phyloP scores from a whole-genome alignment of 2,113 vertebrate species.

The Hyaena hyaena region DNA sequence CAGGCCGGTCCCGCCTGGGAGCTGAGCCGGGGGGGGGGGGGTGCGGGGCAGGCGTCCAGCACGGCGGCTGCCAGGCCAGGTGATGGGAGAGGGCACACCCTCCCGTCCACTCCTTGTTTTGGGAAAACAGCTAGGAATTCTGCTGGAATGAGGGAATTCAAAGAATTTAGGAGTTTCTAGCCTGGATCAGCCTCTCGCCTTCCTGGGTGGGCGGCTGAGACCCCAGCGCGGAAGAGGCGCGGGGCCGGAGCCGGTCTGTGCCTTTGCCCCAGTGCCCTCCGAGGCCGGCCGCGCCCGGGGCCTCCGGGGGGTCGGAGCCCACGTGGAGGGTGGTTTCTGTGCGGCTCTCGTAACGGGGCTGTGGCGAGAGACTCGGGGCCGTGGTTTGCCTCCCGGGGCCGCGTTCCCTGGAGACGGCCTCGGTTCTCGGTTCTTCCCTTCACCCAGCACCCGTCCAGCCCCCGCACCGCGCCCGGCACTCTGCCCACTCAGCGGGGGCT shows the following conservation, averaged over 20 bases:
- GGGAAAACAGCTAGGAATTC: background rate
- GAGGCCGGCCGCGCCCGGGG: background rate
- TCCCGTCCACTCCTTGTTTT: background rate
- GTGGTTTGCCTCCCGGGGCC: background rate
- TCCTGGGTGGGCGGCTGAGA: background rate
- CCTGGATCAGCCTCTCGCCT: background rate
- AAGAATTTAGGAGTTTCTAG: background rate
- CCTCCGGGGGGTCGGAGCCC: background rate
- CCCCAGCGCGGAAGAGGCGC: background rate
- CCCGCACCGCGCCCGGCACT: accelerated
- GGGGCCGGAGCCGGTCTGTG: background rate
- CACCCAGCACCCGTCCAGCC: background rate
- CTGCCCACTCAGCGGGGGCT: no score
- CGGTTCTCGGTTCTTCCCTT: background rate
- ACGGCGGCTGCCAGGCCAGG: background rate
- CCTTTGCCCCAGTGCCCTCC: background rate
- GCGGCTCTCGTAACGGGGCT: no score
- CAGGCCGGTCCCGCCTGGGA: background rate
- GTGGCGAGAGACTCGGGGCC: accelerated
- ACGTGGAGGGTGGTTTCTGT: background rate
- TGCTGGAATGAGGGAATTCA: conserved; percentile 42
- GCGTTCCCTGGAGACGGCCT: accelerated
- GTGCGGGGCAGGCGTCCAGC: background rate
- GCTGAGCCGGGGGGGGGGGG: background rate
- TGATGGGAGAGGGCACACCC: background rate